Percentiles rank a stretch among this genome's conserved stretches.
Evolutionary conservation across 1,140 invertebrate genomes (phyloP).

Genomic region (Pinna nobilis): DNA sequence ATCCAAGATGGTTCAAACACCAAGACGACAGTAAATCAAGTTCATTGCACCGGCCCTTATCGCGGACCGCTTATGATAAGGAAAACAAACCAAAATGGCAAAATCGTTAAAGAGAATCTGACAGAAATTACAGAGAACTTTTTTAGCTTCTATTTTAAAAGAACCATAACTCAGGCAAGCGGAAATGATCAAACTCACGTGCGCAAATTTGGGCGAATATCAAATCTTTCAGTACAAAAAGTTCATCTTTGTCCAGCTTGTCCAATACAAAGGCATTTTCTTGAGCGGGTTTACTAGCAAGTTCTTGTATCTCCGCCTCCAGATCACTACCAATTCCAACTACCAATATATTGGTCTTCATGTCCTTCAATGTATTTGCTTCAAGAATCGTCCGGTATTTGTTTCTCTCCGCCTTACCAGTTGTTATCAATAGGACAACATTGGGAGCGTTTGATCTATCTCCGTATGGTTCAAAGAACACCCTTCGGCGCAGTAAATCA

Average conservation of each 20-base stretch:
- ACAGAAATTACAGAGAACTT: no score
- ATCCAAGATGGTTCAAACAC: no score
- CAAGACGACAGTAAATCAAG: no score
- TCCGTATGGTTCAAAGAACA: slow-evolving; percentile 39
- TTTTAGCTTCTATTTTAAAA: no score
- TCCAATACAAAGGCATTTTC: slow-evolving; percentile 43
- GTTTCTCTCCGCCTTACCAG: slow-evolving; percentile 49
- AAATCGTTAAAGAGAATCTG: no score
- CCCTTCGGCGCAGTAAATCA: slow-evolving; percentile 11
- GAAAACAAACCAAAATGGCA: no score
- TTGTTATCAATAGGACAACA: slow-evolving; percentile 43
- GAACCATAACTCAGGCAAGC: no score
- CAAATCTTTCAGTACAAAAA: slow-evolving; percentile 45
- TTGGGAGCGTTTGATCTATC: slow-evolving; percentile 42
- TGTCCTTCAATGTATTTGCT: slow-evolving; percentile 41
- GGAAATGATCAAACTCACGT: slow-evolving; percentile 43
- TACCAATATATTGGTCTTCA: slow-evolving; percentile 43
- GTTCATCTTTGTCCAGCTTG: slow-evolving; percentile 29
- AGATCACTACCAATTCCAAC: slow-evolving; percentile 43
- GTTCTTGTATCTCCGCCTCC: slow-evolving; percentile 45
- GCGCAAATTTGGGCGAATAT: slow-evolving; percentile 53
- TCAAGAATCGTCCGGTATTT: slow-evolving; percentile 40
- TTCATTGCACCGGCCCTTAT: no score
- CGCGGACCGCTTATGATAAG: no score
- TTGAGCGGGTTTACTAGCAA: slow-evolving; percentile 52